Conservation (phyloP, 1,140 invertebrate genomes). For the Diorhabda elongata region DNA sequence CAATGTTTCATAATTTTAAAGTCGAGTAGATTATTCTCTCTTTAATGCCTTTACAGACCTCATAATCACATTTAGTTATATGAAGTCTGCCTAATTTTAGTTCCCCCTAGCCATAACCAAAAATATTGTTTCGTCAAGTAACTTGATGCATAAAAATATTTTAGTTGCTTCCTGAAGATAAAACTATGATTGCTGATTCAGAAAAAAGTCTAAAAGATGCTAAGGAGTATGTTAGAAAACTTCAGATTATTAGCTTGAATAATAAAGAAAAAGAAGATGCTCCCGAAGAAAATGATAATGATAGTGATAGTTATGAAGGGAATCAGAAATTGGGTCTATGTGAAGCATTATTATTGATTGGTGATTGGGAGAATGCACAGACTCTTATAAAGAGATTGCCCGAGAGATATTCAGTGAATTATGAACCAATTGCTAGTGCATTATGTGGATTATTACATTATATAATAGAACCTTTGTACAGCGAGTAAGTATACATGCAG, state of each 20-base stretch:
- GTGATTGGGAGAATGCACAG: conserved; percentile 84
- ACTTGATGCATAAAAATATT: conserved; percentile 30
- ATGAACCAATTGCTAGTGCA: conserved; percentile 73
- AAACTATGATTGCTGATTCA: conserved; percentile 72
- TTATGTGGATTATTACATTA: conserved; percentile 79
- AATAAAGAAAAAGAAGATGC: conserved; percentile 72
- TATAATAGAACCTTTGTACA: conserved; percentile 85
- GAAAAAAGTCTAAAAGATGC: conserved; percentile 81
- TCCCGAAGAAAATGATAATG: conserved; percentile 64
- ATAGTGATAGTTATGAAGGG: conserved; percentile 63
- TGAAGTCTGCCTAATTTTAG: neutral
- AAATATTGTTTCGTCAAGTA: too few relatives aligned
- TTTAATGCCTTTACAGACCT: too few relatives aligned
- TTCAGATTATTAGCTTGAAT: conserved; percentile 82
- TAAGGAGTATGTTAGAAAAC: conserved; percentile 80
- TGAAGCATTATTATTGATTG: conserved; percentile 82
- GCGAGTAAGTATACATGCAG: conserved; percentile 55
- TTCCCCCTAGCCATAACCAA: neutral
- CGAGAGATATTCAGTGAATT: conserved; percentile 72
- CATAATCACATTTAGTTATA: neutral
- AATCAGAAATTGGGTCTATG: conserved; percentile 95
- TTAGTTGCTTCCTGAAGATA: conserved; percentile 80
- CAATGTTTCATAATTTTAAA: too few relatives aligned
- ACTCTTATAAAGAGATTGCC: conserved; percentile 77
- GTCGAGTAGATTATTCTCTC: too few relatives aligned